Percentiles rank a stretch among this genome's conserved stretches.
Conservation (phyloP, 1,140 invertebrate genomes). For the Diorhabda carinulata region DNA sequence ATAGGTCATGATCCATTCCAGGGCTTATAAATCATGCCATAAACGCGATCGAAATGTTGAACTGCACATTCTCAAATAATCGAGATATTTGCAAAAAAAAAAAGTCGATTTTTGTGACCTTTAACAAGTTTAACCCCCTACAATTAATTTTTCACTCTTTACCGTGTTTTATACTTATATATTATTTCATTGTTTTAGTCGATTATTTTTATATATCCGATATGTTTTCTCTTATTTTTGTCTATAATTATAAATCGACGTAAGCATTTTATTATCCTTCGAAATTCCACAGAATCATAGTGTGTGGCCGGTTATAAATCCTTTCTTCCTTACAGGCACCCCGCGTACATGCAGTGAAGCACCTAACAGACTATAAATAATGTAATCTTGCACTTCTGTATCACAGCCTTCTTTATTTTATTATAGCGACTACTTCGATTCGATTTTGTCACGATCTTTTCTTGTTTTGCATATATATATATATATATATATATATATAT, state of each 20-base stretch:
- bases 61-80: no score
- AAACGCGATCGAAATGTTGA: no score
- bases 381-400: slow-evolving; percentile 20
- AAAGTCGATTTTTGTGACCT: no score
- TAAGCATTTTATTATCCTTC: slow-evolving; percentile 12
- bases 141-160: no score
- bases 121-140: no score
- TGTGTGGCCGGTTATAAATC: slow-evolving; percentile 31
- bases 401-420: slow-evolving; percentile 12
- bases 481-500: not conserved
- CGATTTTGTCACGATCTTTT: not conserved
- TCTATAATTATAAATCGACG: slow-evolving; percentile 13
- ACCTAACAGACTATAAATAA: slow-evolving; percentile 33
- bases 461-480: not conserved
- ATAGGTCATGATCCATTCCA: no score
- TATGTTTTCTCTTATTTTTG: no score
- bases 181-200: no score
- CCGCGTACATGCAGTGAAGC: slow-evolving; percentile 25
- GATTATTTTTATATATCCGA: no score
- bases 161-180: no score
- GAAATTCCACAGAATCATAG: slow-evolving; percentile 24
- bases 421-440: not conserved
- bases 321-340: slow-evolving; percentile 29
- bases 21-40: no score
- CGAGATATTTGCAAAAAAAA: no score